Conservation (phyloP, 2,888 invertebrate genomes). For the Coleophora deauratella region DNA sequence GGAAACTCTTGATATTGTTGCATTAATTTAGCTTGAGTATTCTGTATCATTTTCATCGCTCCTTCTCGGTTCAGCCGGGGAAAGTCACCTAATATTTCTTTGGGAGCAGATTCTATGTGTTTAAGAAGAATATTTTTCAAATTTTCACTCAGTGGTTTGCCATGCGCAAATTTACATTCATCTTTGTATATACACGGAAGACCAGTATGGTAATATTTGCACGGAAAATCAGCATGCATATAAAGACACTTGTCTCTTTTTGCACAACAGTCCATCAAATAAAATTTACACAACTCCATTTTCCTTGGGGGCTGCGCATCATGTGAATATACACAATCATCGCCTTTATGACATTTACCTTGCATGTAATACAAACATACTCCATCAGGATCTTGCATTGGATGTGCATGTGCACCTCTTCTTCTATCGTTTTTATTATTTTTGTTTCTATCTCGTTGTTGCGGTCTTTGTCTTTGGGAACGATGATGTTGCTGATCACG, state of each 20-base stretch:
- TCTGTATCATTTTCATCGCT: slow-evolving; percentile 75
- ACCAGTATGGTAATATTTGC: slow-evolving; percentile 97
- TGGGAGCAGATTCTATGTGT: slow-evolving; percentile 92
- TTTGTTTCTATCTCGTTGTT: slow-evolving; percentile 62
- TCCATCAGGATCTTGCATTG: slow-evolving; percentile 78
- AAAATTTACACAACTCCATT: slow-evolving; percentile 97
- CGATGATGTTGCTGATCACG: slow-evolving; percentile 65
- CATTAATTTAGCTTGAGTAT: slow-evolving; percentile 56
- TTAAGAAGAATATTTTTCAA: slow-evolving; percentile 77
- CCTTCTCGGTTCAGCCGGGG: slow-evolving; percentile 87
- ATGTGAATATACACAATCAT: slow-evolving; percentile 91
- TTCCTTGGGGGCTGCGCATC: slow-evolving; percentile 87
- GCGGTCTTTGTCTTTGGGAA: slow-evolving; percentile 50
- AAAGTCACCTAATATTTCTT: slow-evolving; percentile 93
- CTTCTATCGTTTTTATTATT: slow-evolving; percentile 68
- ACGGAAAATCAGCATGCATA: slow-evolving; percentile 97
- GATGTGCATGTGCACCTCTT: slow-evolving; percentile 71
- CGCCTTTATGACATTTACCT: slow-evolving; percentile 90
- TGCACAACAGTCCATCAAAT: slow-evolving; percentile 95
- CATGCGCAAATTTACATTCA: slow-evolving; percentile 96
- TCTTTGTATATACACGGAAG: slow-evolving; percentile 86
- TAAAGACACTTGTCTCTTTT: slow-evolving; percentile 96
- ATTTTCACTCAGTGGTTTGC: slow-evolving; percentile 87
- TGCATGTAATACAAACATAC: slow-evolving; percentile 91
- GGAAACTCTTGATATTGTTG: slow-evolving; percentile 49